Base-by-base conservation (phyloP, 2,797 vertebrate species). In the Hippoglossus hippoglossus region DNA sequence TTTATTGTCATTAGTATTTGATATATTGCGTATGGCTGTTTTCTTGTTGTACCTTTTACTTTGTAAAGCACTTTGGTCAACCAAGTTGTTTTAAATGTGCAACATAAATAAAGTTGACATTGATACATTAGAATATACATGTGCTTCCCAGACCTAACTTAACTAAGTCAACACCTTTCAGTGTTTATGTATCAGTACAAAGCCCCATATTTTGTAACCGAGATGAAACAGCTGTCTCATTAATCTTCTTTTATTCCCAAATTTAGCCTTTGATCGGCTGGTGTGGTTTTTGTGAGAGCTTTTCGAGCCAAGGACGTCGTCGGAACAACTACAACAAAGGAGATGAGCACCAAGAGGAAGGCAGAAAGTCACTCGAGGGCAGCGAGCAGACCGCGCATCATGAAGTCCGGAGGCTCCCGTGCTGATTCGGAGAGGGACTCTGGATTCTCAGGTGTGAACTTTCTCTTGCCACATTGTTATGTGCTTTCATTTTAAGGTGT, bases 401-500 rank as follows among this genome's bases (percentile, higher is more conserved):
- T 83, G 82, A 93, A 88, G 90, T 68, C 81, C 19, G 60, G 80
- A 22, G 46, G 46, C 56, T 77, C 71, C 25, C 85, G 73, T 34
- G 15, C 72, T 0, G 96, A 97, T 36, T 95, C 95, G 4, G 97
- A 98, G 89, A 96, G 97, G 85, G 97, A 98, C 90, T 98, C 97
- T 0, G 97, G 97, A 70, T 97, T 97, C 83, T 98, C 96, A 95
- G 97, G 97, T 98, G 67, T 0, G 44, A 16, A 3, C 18, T 25
- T 22, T 19, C 9, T 49, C 49, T 52, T 25, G 6, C 10, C 19
- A 8, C 50, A 34, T 2, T 16, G 55, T 52, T 12, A 18, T 8
- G 2, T 34, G 19, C 8, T 54, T 24, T 1, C 2, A 46, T 65
- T 21, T 4, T 51, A 10, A 39, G 3, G 9, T 25, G 3, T 28